Evolutionary conservation across 2,113 vertebrate species (phyloP).

Genomic region (Halcyon senegalensis): DNA sequence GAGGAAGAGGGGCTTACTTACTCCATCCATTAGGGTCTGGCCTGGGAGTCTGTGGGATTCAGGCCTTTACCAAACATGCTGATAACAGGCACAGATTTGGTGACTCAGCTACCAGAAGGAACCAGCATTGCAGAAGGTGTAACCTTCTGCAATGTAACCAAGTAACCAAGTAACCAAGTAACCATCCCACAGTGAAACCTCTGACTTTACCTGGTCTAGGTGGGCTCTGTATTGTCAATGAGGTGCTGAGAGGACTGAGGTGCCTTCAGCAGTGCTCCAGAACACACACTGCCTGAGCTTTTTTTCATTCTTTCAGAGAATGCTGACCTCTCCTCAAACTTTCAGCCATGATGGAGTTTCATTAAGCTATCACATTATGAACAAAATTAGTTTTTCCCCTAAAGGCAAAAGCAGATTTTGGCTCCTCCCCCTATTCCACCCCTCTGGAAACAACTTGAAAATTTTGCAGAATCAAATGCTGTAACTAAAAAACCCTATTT

Average conservation of each 20-base stretch:
- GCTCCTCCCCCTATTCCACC: neutral
- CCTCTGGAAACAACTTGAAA: neutral
- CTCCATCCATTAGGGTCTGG: neutral
- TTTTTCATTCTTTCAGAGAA: neutral
- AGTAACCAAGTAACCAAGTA: neutral
- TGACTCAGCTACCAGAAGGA: neutral
- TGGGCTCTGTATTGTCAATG: rapidly evolving
- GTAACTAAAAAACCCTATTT: neutral
- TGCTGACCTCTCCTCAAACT: neutral
- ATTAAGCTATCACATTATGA: neutral
- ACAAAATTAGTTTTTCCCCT: neutral
- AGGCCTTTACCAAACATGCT: neutral
- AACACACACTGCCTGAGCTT: neutral
- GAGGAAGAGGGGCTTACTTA: neutral
- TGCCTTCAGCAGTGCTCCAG: neutral
- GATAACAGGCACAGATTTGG: neutral
- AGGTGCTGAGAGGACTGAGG: neutral
- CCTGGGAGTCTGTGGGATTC: neutral
- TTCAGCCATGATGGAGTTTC: neutral
- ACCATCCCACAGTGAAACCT: neutral
- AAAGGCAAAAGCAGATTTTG: neutral
- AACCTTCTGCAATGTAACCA: neutral
- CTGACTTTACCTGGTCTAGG: neutral
- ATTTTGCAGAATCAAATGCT: neutral
- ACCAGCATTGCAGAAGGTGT: neutral